These are phyloP conservation scores for Ceyx erithaca DNA, from an alignment of 2,797 vertebrate genomes.

Conservation along the genomic window DNA sequence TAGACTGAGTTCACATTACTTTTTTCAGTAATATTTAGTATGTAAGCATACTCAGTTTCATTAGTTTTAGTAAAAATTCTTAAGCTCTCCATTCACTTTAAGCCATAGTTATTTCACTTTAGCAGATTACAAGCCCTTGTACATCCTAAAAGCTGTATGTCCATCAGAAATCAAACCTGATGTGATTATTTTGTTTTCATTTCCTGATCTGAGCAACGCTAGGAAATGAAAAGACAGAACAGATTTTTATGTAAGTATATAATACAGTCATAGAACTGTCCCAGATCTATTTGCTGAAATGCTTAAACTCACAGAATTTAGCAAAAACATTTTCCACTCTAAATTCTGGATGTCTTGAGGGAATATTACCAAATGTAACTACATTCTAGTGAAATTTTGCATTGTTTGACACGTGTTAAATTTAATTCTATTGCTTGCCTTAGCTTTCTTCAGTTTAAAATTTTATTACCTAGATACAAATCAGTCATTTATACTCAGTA, in stretches of 20 bases:
- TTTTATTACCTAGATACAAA: constrained; percentile 34
- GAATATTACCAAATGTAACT: neutral
- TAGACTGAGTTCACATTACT: neutral
- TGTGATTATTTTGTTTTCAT: neutral
- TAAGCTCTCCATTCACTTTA: neutral
- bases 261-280: neutral
- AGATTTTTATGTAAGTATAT: neutral
- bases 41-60: neutral
- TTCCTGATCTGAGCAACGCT: neutral
- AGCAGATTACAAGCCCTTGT: neutral
- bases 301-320: neutral
- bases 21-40: neutral
- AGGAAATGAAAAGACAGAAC: neutral
- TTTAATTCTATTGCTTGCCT: neutral
- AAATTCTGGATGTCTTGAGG: neutral
- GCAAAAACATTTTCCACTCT: neutral
- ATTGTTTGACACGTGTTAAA: neutral
- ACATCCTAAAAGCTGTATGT: neutral
- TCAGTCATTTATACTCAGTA: constrained; percentile 7
- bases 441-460: neutral
- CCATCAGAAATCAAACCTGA: neutral
- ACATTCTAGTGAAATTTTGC: neutral
- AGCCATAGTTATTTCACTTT: neutral
- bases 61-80: neutral
- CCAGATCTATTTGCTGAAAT: neutral